These are phyloP conservation scores for Meandrusa payeni DNA, from an alignment of 2,888 invertebrate genomes.

Conservation along the genomic window DNA sequence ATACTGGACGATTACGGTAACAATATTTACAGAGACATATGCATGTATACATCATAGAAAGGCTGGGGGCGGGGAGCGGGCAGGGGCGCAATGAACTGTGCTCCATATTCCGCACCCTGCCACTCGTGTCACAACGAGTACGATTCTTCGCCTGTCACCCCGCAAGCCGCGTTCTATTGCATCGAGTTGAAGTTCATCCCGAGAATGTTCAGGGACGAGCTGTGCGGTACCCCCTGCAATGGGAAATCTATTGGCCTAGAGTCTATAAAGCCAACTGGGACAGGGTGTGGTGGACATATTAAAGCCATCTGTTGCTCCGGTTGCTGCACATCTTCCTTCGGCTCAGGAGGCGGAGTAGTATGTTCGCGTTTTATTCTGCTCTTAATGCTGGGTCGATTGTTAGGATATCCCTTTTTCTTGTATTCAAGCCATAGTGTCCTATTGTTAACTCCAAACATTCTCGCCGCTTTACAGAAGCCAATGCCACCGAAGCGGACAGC, in stretches of 20 bases:
- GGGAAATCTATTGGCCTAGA: conserved; percentile 86
- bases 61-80: conserved; percentile 32
- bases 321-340: conserved; percentile 59
- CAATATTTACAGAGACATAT: conserved; percentile 49
- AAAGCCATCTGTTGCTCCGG: conserved; percentile 73
- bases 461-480: conserved; percentile 92
- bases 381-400: conserved; percentile 89
- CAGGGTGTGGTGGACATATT: conserved; percentile 83
- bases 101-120: conserved; percentile 41
- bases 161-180: conserved; percentile 81
- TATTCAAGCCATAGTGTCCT: conserved; percentile 92
- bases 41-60: conserved; percentile 45
- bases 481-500: conserved; percentile 91
- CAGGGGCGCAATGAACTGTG: conserved; percentile 32
- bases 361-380: conserved; percentile 86
- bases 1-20: conserved; percentile 38
- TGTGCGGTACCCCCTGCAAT: conserved; percentile 82
- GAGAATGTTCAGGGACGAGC: conserved; percentile 85
- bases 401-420: conserved; percentile 91
- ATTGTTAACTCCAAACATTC: conserved; percentile 92
- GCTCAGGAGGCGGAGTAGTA: conserved; percentile 82
- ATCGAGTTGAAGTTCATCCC: conserved; percentile 89
- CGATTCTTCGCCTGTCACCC: conserved; percentile 46
- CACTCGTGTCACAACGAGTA: conserved; percentile 69
- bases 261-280: conserved; percentile 86